These are phyloP conservation scores for Leucoptera coffeella DNA, from an alignment of 2,888 invertebrate genomes.

Conservation along the genomic window DNA sequence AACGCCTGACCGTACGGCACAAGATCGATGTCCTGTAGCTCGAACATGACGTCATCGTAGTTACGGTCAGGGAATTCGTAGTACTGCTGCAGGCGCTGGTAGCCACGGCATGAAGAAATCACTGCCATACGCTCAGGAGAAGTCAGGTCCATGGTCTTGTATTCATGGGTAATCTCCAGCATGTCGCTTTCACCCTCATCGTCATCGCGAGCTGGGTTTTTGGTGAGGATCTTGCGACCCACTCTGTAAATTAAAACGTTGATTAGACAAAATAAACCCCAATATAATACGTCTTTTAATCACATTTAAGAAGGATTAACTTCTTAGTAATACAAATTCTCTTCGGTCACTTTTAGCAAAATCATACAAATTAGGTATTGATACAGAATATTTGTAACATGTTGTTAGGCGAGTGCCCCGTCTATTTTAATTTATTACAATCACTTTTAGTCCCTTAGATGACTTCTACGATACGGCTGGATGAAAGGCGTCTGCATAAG, in stretches of 20 bases:
- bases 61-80: conserved; percentile 55
- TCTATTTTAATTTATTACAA: too few species aligned
- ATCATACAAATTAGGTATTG: too few species aligned
- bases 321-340: too few species aligned
- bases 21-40: conserved; percentile 59
- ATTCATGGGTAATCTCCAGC: conserved; percentile 59
- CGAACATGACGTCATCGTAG: conserved; percentile 58
- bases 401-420: too few species aligned
- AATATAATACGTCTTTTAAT: too few species aligned
- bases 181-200: conserved; percentile 60
- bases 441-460: too few species aligned
- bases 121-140: conserved; percentile 61
- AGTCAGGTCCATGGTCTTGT: conserved; percentile 58
- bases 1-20: conserved; percentile 62
- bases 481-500: too few species aligned
- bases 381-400: too few species aligned
- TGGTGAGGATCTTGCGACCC: conserved; percentile 62
- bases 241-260: conserved; percentile 35
- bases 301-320: too few species aligned
- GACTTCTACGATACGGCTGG: too few species aligned
- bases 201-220: conserved; percentile 55
- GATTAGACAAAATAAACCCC: not conserved
- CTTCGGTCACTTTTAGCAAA: too few species aligned
- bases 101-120: conserved; percentile 60
- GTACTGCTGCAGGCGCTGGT: conserved; percentile 54